Percentiles rank a stretch among this genome's conserved stretches.
Evolutionary conservation across 2,113 vertebrate genomes (phyloP).

Genomic region (Hystrix cristata): DNA sequence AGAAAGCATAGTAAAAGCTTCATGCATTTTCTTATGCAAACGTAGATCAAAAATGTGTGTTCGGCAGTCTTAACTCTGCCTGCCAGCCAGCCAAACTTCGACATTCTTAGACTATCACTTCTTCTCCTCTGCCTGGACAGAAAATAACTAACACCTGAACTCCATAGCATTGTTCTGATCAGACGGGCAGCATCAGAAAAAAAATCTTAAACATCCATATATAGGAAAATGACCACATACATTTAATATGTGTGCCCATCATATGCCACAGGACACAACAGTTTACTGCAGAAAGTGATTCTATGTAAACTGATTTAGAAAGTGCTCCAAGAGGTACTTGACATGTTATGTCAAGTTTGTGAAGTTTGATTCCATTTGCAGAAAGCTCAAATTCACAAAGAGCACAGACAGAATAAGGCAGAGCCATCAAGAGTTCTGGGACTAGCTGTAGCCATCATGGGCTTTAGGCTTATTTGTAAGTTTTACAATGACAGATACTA

Average conservation of each 20-base stretch:
- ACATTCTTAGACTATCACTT: background rate
- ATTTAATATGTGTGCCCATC: background rate
- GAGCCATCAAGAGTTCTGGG: background rate
- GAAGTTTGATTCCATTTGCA: background rate
- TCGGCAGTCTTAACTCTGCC: background rate
- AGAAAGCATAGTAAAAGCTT: fast-evolving
- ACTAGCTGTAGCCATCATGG: fast-evolving
- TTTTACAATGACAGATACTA: background rate
- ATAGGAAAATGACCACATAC: background rate
- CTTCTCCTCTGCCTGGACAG: background rate
- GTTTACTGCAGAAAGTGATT: background rate
- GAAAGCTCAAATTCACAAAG: background rate
- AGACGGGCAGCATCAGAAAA: background rate
- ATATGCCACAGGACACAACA: fast-evolving
- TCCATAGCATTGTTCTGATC: background rate
- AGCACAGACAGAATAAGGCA: background rate
- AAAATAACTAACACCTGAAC: background rate
- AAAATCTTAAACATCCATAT: background rate
- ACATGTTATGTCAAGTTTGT: too few species aligned
- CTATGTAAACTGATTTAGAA: background rate
- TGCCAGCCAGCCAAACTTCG: background rate
- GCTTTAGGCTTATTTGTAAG: background rate
- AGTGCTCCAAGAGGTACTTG: background rate
- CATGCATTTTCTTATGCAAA: background rate
- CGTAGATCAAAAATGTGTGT: background rate